phyloP scores from a whole-genome alignment of 2,797 vertebrate genomes.

The Pachyuromys duprasi region DNA sequence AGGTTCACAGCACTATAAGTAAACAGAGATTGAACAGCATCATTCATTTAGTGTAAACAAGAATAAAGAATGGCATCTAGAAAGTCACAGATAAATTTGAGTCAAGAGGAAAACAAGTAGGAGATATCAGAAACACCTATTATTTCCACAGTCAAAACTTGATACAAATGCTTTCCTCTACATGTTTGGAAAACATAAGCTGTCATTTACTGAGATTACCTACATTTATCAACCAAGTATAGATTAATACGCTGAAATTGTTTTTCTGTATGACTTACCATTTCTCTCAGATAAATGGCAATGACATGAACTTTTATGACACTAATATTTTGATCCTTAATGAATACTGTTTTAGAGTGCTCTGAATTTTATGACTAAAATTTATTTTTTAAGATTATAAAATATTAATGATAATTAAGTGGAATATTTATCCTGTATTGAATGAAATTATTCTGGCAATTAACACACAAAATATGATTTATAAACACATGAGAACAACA shows the following conservation, averaged over 20 bases:
- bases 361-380: conserved; percentile 30
- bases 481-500: neutral
- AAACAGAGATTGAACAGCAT: neutral
- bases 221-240: neutral
- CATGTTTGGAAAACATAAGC: neutral
- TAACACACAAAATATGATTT: conserved; percentile 13
- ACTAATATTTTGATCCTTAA: neutral
- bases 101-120: neutral
- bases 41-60: neutral
- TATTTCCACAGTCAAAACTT: neutral
- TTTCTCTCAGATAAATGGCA: neutral
- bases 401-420: neutral
- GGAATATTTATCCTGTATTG: neutral
- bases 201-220: neutral
- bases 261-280: neutral
- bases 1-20: neutral
- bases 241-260: neutral
- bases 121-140: neutral
- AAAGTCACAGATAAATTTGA: neutral
- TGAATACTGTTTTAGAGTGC: neutral
- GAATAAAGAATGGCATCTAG: neutral
- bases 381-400: neutral
- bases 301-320: neutral
- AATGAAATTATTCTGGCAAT: conserved; percentile 21
- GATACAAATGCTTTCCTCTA: neutral